Percentiles rank a stretch among this genome's conserved stretches.
These are phyloP conservation scores for Bombycilla garrulus DNA, from an alignment of 2,113 vertebrate genomes.

Conservation along the genomic window DNA sequence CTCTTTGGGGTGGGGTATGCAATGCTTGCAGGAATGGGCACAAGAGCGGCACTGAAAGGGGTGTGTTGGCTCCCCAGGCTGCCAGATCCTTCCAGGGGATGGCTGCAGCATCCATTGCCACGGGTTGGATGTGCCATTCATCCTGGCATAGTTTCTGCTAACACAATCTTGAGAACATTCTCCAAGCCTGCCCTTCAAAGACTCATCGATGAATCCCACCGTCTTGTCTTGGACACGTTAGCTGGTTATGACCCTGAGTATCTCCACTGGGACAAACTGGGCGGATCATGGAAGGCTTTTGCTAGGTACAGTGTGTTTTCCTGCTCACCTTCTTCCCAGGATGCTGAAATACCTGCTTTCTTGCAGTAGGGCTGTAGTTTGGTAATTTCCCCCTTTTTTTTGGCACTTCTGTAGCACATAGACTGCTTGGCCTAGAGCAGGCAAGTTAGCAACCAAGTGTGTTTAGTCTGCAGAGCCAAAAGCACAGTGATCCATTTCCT, in stretches of 20 bases:
- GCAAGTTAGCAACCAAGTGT: fast-evolving
- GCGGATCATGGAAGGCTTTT: background rate
- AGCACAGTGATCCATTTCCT: background rate
- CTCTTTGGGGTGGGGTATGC: fast-evolving
- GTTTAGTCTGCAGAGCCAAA: background rate
- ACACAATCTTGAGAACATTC: background rate
- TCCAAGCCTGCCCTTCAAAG: too few relatives aligned
- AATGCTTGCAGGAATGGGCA: background rate
- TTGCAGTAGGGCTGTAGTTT: background rate
- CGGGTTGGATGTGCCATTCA: fast-evolving
- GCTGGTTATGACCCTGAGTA: background rate
- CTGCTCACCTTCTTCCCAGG: background rate
- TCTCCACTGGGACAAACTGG: background rate
- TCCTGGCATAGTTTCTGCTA: background rate
- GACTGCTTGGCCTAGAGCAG: fast-evolving
- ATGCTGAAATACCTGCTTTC: background rate
- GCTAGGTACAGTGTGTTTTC: background rate
- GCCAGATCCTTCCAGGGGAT: background rate
- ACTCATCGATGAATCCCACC: fast-evolving
- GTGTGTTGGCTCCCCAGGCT: fast-evolving
- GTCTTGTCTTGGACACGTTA: background rate
- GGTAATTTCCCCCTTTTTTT: background rate
- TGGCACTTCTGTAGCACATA: fast-evolving
- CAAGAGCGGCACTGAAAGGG: too few relatives aligned
- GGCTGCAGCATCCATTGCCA: fast-evolving